These are phyloP conservation scores for Choristoneura rosaceana DNA, from an alignment of 2,888 invertebrate species.

Conservation along the genomic window DNA sequence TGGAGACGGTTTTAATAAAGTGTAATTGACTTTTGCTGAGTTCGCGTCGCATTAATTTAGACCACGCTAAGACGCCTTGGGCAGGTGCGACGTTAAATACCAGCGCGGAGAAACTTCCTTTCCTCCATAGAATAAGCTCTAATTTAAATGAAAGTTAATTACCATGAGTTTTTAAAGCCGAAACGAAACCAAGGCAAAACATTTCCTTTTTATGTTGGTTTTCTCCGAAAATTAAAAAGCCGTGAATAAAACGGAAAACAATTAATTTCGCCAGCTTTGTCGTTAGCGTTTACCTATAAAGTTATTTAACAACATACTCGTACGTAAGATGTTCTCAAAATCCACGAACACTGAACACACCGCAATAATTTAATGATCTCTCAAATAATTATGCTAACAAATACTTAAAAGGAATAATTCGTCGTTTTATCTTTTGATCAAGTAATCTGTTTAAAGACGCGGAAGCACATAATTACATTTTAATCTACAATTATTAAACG, in stretches of 20 bases:
- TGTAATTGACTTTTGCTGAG: slow-evolving; percentile 86
- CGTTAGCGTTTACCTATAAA: neutral
- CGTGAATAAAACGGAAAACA: slow-evolving; percentile 3
- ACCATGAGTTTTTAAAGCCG: slow-evolving; percentile 76
- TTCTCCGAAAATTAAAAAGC: neutral
- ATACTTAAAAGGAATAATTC: slow-evolving; percentile 37
- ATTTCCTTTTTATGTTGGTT: neutral
- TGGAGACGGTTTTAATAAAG: slow-evolving; percentile 86
- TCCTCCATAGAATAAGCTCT: slow-evolving; percentile 79
- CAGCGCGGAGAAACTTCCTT: slow-evolving; percentile 72
- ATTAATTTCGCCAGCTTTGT: neutral
- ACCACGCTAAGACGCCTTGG: slow-evolving; percentile 82
- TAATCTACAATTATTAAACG: slow-evolving; percentile 12
- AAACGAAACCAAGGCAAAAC: slow-evolving; percentile 47
- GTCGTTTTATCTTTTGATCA: slow-evolving; percentile 10
- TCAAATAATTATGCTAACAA: neutral
- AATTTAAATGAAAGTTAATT: slow-evolving; percentile 83
- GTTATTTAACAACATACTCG: slow-evolving; percentile 10
- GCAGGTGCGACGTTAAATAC: slow-evolving; percentile 83
- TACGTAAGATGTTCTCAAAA: neutral
- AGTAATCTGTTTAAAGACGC: slow-evolving; percentile 18
- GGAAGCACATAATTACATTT: slow-evolving; percentile 9
- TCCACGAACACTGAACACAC: neutral
- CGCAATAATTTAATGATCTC: neutral
- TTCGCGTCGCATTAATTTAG: slow-evolving; percentile 84